These are phyloP conservation scores for Cephus pygmeus DNA, from an alignment of 2,888 invertebrate genomes.

Conservation along the genomic window DNA sequence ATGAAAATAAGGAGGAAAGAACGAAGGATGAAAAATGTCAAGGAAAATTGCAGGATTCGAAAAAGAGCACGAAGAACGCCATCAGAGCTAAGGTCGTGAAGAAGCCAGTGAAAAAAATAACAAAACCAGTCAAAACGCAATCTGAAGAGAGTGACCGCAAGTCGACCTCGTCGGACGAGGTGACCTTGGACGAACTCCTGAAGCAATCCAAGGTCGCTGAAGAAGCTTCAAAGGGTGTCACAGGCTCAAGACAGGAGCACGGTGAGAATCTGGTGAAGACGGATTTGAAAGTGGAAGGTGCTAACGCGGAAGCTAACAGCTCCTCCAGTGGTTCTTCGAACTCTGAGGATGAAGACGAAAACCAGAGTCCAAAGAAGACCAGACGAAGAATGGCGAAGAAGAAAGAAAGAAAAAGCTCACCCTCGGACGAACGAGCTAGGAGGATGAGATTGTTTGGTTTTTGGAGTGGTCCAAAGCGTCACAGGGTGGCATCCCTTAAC, in stretches of 20 bases:
- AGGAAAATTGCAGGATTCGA: conserved; percentile 36
- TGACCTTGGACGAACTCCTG: conserved; percentile 44
- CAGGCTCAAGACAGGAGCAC: conserved; percentile 41
- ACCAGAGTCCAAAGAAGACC: conserved; percentile 22
- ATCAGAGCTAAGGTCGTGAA: conserved; percentile 27
- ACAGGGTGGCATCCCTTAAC: conserved; percentile 89
- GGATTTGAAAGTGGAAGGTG: conserved; percentile 46
- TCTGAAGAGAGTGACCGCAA: conserved; percentile 30
- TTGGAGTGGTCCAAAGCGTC: conserved; percentile 83
- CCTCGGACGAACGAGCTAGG: conserved; percentile 57
- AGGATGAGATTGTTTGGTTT: conserved; percentile 75
- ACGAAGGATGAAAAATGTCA: conserved; percentile 33
- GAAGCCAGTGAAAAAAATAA: conserved; percentile 39
- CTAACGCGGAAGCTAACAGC: conserved; percentile 32
- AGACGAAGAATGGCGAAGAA: conserved; percentile 30
- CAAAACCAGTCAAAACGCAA: conserved; percentile 35
- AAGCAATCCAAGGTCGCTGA: conserved; percentile 45
- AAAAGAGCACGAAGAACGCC: conserved; percentile 15
- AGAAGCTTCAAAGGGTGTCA: conserved; percentile 34
- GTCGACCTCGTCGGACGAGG: conserved; percentile 40
- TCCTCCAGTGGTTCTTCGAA: background rate
- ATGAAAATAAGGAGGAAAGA: conserved; percentile 44
- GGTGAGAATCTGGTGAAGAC: conserved; percentile 37
- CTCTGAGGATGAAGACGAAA: conserved; percentile 17
- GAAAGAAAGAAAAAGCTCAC: conserved; percentile 47